These are phyloP conservation scores for Echinarachnius parma DNA, from an alignment of 53 echinoderm and acorn worm genomes.

Conservation along the genomic window DNA sequence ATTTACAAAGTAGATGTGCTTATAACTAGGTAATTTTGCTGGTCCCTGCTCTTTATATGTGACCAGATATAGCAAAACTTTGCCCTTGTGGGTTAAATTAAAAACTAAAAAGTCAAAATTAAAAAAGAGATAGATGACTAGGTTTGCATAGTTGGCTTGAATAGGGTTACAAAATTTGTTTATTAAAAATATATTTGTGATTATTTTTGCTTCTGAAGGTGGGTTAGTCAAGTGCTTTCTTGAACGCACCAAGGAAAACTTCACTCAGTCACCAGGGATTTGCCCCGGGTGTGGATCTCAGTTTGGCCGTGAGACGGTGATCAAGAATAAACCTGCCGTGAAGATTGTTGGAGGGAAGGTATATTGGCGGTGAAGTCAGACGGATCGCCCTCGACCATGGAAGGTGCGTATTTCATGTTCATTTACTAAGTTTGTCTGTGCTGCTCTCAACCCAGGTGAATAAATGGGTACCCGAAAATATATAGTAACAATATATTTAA, in stretches of 20 bases:
- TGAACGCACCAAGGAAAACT: conserved; percentile 52
- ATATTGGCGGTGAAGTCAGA: conserved; percentile 42
- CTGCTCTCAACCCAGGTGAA: background rate
- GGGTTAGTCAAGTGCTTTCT: conserved; percentile 66
- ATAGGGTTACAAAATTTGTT: background rate
- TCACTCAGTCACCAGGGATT: conserved; percentile 51
- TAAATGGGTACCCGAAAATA: background rate
- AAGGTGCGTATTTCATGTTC: conserved; percentile 12
- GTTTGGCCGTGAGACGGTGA: conserved; percentile 62
- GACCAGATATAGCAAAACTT: too few species aligned
- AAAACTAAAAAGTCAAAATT: background rate
- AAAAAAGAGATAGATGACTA: too few species aligned
- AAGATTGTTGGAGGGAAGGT: conserved; percentile 72
- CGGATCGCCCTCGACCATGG: background rate
- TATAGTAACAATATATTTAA: background rate
- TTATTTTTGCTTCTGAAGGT: conserved; percentile 26
- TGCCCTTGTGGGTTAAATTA: too few species aligned
- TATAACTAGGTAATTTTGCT: too few species aligned
- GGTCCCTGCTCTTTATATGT: too few species aligned
- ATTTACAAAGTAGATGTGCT: too few species aligned
- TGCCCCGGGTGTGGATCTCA: conserved; percentile 59
- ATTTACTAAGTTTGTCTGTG: background rate
- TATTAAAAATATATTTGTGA: background rate
- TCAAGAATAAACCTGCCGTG: conserved; percentile 61
- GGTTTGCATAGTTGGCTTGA: too few species aligned